phyloP scores from a whole-genome alignment of 2,888 invertebrate species.

The Chrysina gloriosa region DNA sequence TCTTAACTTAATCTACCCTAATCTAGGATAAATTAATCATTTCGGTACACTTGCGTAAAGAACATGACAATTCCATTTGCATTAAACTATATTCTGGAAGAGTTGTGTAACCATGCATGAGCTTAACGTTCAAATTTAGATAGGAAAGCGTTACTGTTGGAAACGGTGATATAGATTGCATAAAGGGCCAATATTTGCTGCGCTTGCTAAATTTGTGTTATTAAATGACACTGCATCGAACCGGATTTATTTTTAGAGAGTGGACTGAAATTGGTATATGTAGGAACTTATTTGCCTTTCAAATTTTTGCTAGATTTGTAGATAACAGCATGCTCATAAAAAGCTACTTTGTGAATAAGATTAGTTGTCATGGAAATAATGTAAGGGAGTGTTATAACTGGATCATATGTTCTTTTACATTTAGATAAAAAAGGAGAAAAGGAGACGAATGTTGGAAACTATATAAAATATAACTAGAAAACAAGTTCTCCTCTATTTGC shows the following conservation, averaged over 20 bases:
- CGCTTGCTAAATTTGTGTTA: not conserved
- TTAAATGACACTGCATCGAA: not conserved
- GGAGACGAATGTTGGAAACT: too few species aligned
- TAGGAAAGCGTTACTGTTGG: not conserved
- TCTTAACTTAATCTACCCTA: conserved; percentile 49
- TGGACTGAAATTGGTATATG: too few species aligned
- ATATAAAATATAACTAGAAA: too few species aligned
- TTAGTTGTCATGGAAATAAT: too few species aligned
- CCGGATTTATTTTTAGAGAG: not conserved
- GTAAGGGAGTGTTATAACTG: too few species aligned
- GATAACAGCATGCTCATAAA: too few species aligned
- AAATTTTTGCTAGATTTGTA: too few species aligned
- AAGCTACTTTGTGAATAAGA: too few species aligned
- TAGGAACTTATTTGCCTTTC: too few species aligned
- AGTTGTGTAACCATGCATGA: conserved; percentile 14
- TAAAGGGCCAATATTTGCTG: not conserved
- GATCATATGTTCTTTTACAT: too few species aligned
- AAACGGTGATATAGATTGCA: not conserved
- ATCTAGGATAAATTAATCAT: conserved; percentile 52
- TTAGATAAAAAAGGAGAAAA: too few species aligned
- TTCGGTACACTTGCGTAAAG: conserved; percentile 44
- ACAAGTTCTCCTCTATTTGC: too few species aligned
- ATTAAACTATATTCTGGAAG: conserved; percentile 40
- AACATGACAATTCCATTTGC: conserved; percentile 49
- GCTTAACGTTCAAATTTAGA: not conserved